Evolutionary conservation across 2,797 vertebrate species (phyloP), one percentile per base, ranked within the genome.

Genomic region (Synaphobranchus kaupii): DNA sequence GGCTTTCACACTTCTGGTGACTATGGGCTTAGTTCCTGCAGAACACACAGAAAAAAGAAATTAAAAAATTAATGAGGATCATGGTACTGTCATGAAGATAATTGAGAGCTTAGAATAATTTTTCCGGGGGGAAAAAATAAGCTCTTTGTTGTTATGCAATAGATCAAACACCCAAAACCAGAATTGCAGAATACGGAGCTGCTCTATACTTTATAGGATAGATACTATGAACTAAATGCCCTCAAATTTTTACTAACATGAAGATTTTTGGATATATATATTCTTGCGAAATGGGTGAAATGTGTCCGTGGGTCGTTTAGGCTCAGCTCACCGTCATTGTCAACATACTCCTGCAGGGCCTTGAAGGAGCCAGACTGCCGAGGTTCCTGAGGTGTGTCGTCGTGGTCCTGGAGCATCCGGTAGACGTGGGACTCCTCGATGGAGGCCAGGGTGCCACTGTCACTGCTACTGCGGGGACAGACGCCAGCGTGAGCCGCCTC

Each of bases 301-400:
- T 54, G 7, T 54, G 52, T 8, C 7, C 2, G 52, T 54, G 20
- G 4, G 58, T 68, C 28, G 4, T 68, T 73, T 13, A 9, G 60
- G n/a, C n/a, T n/a, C n/a, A 87, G 60, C 96, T 96, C 93, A 98
- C 97, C 97, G 68, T 99, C 98, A 5, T 94, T 94, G 89, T 98
- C 96, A 56, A 99, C 97, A 85, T 97, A 96, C 0, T 98, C 98
- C 95, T 99, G 98, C 91, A 99, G 97, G 89, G 98, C 97, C 92
- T 95, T 96, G 92, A 99, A 99, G 86, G 99, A 99, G 86, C 98
- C 97, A 0, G 99, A 99, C 92, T 99, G 99, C 47, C 98, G 97
- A 0, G 99, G 99, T 88, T 96, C 95, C 2, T 94, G 92, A 9
- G 96, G 95, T 66, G 97, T 96, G 47, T 98, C 95, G 85, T 94